Evolutionary conservation across 2,113 vertebrate genomes (phyloP).

Genomic region (Corvus cornix): DNA sequence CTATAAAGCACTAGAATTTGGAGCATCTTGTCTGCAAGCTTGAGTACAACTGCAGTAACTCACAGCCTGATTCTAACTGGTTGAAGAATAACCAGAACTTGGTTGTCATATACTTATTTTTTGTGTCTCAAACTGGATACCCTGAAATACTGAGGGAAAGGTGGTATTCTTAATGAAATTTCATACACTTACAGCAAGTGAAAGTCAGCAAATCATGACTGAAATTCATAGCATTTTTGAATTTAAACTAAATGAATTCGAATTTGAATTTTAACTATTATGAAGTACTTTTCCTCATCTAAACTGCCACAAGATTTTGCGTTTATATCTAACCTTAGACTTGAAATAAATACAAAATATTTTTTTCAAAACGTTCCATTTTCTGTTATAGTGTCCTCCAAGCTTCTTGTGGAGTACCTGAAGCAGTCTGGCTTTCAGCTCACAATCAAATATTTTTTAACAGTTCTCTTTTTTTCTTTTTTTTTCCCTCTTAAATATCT

Average conservation of each 20-base stretch:
- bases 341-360: not conserved
- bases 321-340: not conserved
- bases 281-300: not conserved
- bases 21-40: not conserved
- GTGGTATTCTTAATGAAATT: not conserved
- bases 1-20: not conserved
- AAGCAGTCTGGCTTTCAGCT: not conserved
- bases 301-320: not conserved
- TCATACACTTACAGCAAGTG: not conserved
- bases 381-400: not conserved
- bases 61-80: not conserved
- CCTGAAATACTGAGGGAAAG: not conserved
- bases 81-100: not conserved
- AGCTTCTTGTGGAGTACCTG: not conserved
- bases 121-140: not conserved
- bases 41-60: not conserved
- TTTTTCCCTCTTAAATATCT: not conserved
- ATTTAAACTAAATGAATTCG: not conserved
- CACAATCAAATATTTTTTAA: not conserved
- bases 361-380: not conserved
- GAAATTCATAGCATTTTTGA: not conserved
- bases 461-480: rapidly evolving
- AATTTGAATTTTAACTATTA: not conserved
- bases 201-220: not conserved
- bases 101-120: not conserved